Base-by-base conservation (phyloP, 2,113 vertebrate species). In the Nothobranchius kuhntae region DNA sequence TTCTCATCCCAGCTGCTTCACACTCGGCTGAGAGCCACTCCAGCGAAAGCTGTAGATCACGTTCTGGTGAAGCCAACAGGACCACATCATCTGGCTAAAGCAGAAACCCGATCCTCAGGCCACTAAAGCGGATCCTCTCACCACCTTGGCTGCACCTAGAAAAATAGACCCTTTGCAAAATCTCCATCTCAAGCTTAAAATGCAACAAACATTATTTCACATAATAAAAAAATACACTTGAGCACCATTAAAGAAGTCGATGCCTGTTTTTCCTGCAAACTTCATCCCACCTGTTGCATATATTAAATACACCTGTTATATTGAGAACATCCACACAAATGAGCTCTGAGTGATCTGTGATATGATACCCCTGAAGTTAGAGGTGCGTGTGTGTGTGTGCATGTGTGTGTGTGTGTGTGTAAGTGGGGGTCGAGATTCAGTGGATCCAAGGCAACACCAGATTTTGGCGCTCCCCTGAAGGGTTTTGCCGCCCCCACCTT, bases 291-390 rank as follows among this genome's bases (percentile, higher is more conserved):
- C 88, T 85, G 87, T 85, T 82, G 82, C n/a, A 51, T 70, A 73
- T 54, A 44, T 86, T 86, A 65, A 55, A 87, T 89, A 46, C 87
- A 89, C 86, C 84, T 90, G 87, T 86, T 85, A 72, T 69, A 65
- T 76, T 70, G 12, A 73, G 55, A 80, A 65, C 73, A 45, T 78
- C 61, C 56, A 73, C 61, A 68, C 55, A 62, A 59, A 42, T 45
- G 24, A 11, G 61, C 75, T 89, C 81, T 15, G 8, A 75, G 86
- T 81, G 83, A 73, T 3, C 17, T 60, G 89, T 76, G 80, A 91
- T 79, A 65, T 60, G 89, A 91, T 90, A 88, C 77, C 65, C 70
- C 75, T 87, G 78, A 80, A 87, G 85, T 86, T 44, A 67, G 81
- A 78, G 78, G 84, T 78, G 79, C 56, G 68, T 63, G 36, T 70